Evolutionary conservation across 1,140 invertebrate genomes (phyloP).

Genomic region (Agraylea sexmaculata): DNA sequence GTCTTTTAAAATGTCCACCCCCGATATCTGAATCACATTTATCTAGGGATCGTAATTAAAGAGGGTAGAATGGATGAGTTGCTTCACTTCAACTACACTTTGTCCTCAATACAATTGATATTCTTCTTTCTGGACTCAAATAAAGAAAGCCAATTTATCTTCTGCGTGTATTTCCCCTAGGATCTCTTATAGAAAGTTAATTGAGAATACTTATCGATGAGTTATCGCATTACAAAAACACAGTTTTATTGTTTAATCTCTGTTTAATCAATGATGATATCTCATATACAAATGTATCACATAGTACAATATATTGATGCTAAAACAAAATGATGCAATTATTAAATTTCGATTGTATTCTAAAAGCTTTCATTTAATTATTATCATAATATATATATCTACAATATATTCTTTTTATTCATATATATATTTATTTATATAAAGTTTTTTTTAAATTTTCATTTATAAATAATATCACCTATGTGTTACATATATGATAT

Average conservation of each 20-base stretch:
- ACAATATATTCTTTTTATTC: neutral
- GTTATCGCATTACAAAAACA: neutral
- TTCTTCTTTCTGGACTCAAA: no score
- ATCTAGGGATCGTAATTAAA: no score
- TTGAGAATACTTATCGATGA: neutral
- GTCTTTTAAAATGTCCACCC: no score
- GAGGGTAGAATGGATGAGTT: no score
- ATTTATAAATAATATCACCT: neutral
- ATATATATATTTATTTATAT: no score
- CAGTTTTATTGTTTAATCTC: neutral
- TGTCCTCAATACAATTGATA: no score
- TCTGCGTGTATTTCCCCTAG: no score
- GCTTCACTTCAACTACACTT: no score
- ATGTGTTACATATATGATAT: neutral
- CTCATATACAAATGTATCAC: neutral
- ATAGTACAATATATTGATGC: neutral
- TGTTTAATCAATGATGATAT: neutral
- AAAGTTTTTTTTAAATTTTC: constrained; percentile 1
- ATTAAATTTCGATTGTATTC: no score
- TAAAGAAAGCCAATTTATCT: no score
- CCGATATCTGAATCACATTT: no score
- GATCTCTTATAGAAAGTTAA: no score
- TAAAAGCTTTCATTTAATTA: constrained; percentile 1
- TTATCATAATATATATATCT: neutral
- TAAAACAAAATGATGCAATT: neutral